Percentiles rank a stretch among this genome's conserved stretches.
Conservation (phyloP, 2,797 vertebrate species). For the Cossypha heuglini region DNA sequence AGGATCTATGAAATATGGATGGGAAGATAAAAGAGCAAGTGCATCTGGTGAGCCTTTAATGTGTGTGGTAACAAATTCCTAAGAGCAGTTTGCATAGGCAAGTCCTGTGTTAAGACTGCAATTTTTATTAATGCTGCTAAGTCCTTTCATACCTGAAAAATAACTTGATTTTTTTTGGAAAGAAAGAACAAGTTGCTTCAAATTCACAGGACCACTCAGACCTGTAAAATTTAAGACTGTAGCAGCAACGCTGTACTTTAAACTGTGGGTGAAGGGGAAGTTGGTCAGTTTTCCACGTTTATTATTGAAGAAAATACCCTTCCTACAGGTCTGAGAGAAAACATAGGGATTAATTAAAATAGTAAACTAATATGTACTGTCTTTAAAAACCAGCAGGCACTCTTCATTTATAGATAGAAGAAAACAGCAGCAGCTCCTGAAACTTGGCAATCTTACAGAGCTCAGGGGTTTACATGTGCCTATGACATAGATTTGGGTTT, state of each 20-base stretch:
- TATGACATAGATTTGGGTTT: not conserved
- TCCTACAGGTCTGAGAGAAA: not conserved
- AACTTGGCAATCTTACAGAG: not conserved
- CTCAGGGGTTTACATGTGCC: not conserved
- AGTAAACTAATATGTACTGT: not conserved
- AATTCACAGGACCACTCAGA: not conserved
- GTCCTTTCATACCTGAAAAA: not conserved
- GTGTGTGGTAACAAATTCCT: not conserved
- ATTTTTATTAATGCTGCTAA: not conserved
- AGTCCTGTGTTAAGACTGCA: not conserved
- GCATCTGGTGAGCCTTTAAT: not conserved
- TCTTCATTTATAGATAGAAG: not conserved
- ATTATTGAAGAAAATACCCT: not conserved
- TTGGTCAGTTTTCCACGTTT: not conserved
- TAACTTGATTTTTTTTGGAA: not conserved
- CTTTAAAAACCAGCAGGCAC: not conserved
- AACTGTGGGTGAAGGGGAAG: not conserved
- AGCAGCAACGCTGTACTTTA: not conserved
- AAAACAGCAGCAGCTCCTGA: not conserved
- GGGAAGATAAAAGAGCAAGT: not conserved
- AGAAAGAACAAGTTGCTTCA: not conserved
- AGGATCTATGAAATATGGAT: not conserved
- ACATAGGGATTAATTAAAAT: not conserved
- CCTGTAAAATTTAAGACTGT: not conserved
- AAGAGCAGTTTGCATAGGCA: not conserved